Evolutionary conservation across 2,113 vertebrate species (phyloP).

Genomic region (Pithys albifrons): DNA sequence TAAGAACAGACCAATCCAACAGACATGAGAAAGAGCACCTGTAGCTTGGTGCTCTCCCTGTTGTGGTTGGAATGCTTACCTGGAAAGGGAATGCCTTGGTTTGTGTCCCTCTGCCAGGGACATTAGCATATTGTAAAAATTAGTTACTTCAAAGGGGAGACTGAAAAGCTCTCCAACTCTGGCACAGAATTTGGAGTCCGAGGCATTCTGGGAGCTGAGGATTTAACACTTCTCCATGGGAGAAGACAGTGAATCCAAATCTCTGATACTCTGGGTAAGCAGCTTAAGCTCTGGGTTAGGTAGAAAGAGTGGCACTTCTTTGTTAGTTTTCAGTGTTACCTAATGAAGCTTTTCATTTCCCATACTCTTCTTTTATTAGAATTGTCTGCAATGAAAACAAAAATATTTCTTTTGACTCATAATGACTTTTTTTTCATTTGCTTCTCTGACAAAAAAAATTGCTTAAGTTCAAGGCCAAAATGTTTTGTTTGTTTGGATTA

Average conservation of each 20-base stretch:
- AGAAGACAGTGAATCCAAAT: not conserved
- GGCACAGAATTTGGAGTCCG: not conserved
- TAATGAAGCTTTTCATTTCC: not conserved
- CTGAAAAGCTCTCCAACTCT: not conserved
- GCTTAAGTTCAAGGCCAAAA: not conserved
- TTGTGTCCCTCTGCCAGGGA: not conserved
- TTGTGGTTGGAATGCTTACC: not conserved
- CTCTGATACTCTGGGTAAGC: not conserved
- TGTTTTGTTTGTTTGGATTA: not conserved
- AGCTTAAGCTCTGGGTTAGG: not conserved
- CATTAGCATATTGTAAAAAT: not conserved
- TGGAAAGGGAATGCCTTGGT: not conserved
- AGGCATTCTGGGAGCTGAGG: not conserved
- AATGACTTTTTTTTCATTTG: not conserved
- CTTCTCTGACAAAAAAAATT: not conserved
- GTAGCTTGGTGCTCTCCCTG: not conserved
- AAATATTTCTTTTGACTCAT: constrained; percentile 6
- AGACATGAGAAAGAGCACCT: not conserved
- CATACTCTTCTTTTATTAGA: not conserved
- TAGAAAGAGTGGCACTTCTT: not conserved
- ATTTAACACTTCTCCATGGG: not conserved
- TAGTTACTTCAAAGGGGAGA: not conserved
- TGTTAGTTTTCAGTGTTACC: not conserved
- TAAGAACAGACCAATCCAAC: not conserved
- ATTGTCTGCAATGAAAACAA: not conserved